Conservation (phyloP, 2,113 vertebrate species). For the Perca fluviatilis region DNA sequence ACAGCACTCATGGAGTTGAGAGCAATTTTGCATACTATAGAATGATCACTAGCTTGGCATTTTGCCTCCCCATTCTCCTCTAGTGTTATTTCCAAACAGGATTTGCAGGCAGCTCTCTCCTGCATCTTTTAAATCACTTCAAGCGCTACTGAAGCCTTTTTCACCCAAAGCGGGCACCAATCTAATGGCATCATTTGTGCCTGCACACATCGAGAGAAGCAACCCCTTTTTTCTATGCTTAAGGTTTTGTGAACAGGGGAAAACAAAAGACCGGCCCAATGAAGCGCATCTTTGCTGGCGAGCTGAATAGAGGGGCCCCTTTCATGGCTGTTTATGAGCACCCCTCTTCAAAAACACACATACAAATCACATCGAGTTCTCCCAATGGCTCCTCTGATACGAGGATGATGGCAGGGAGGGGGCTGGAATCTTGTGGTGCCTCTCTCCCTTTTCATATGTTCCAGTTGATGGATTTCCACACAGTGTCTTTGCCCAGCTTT, state of each 20-base stretch:
- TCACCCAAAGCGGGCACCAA: conserved; percentile 76
- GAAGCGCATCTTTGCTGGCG: conserved; percentile 79
- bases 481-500: conserved; percentile 32
- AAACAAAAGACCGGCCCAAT: conserved; percentile 80
- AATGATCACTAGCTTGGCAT: conserved; percentile 76
- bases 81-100: conserved; percentile 70
- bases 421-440: conserved; percentile 44
- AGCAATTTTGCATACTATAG: conserved; percentile 79
- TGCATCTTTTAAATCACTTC: conserved; percentile 83
- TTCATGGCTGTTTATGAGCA: conserved; percentile 85
- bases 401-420: conserved; percentile 41
- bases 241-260: conserved; percentile 71
- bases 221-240: conserved; percentile 65
- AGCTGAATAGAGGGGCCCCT: conserved; percentile 82
- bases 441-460: conserved; percentile 49
- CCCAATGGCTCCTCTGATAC: conserved; percentile 68
- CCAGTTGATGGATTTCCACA: conserved; percentile 58
- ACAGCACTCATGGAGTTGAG: conserved; percentile 75
- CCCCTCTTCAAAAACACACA: conserved; percentile 84
- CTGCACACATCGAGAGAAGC: conserved; percentile 76
- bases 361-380: conserved; percentile 83
- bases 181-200: conserved; percentile 80
- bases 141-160: conserved; percentile 77
- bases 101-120: conserved; percentile 75
- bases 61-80: conserved; percentile 73